These are phyloP conservation scores for Knipowitschia caucasica DNA, from an alignment of 2,797 vertebrate species.

Conservation along the genomic window DNA sequence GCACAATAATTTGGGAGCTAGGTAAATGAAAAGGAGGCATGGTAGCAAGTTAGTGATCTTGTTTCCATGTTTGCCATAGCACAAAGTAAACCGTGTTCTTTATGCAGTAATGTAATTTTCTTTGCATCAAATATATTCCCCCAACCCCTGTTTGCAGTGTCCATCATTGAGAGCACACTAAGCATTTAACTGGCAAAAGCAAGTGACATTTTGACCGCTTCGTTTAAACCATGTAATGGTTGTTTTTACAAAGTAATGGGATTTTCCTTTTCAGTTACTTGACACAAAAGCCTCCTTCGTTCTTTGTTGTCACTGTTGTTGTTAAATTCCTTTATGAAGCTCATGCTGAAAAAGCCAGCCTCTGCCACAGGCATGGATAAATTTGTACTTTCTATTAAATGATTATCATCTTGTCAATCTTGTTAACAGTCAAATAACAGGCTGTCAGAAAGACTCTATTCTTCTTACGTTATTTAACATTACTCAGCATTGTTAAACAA, in stretches of 20 bases:
- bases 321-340: conserved; percentile 39
- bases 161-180: background rate
- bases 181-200: background rate
- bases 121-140: background rate
- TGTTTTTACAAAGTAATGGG: conserved; percentile 23
- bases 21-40: too few species aligned
- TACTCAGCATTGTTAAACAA: conserved; percentile 42
- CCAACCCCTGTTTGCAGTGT: background rate
- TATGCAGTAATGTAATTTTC: background rate
- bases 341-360: conserved; percentile 46
- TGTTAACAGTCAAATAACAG: conserved; percentile 61
- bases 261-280: conserved; percentile 25
- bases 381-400: conserved; percentile 59
- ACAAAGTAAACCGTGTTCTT: background rate
- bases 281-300: conserved; percentile 15
- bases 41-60: too few species aligned
- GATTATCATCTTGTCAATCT: conserved; percentile 68
- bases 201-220: background rate
- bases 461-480: conserved; percentile 53
- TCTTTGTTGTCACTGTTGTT: conserved; percentile 50
- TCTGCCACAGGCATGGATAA: conserved; percentile 55
- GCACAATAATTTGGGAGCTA: too few species aligned
- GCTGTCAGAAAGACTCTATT: conserved; percentile 43
- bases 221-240: conserved; percentile 5
- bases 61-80: background rate